These are phyloP conservation scores for Hydrozoanthus tunicans DNA, from an alignment of 64 coral and sea anemone species.

Conservation along the genomic window DNA sequence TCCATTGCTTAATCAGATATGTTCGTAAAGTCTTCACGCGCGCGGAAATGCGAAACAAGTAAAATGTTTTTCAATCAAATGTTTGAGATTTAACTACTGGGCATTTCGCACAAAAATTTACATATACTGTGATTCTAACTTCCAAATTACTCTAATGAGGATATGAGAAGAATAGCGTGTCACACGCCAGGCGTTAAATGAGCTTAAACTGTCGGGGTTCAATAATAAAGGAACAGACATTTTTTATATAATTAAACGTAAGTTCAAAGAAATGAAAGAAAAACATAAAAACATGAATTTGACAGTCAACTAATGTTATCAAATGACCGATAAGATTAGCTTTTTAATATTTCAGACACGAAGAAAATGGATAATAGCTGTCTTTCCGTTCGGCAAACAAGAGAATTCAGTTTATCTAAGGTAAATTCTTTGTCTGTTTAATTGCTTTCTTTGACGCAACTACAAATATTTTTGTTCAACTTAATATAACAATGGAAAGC, in stretches of 20 bases:
- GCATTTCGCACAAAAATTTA: background rate
- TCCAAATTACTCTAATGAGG: background rate
- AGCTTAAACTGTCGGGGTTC: background rate
- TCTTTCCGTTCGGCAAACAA: slow-evolving; percentile 6
- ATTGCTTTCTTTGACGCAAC: slow-evolving; percentile 23
- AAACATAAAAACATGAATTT: background rate
- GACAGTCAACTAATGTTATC: background rate
- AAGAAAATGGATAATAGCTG: slow-evolving; percentile 7
- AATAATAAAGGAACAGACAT: slow-evolving; percentile 11
- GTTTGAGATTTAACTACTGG: too few relatives aligned
- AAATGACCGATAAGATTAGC: background rate
- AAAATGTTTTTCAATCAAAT: too few relatives aligned
- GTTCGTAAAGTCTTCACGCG: too few relatives aligned
- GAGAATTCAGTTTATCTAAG: slow-evolving; percentile 11
- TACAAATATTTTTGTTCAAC: slow-evolving; percentile 22
- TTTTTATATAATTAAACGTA: background rate
- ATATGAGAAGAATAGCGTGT: background rate
- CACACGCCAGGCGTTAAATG: background rate
- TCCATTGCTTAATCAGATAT: too few relatives aligned
- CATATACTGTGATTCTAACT: slow-evolving; percentile 6
- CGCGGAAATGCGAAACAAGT: too few relatives aligned
- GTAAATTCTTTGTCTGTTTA: slow-evolving; percentile 9
- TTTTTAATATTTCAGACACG: background rate
- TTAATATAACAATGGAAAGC: slow-evolving; percentile 24
- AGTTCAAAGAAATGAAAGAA: background rate